Conservation (phyloP, 1,140 invertebrate species). For the Drosophila rufa region DNA sequence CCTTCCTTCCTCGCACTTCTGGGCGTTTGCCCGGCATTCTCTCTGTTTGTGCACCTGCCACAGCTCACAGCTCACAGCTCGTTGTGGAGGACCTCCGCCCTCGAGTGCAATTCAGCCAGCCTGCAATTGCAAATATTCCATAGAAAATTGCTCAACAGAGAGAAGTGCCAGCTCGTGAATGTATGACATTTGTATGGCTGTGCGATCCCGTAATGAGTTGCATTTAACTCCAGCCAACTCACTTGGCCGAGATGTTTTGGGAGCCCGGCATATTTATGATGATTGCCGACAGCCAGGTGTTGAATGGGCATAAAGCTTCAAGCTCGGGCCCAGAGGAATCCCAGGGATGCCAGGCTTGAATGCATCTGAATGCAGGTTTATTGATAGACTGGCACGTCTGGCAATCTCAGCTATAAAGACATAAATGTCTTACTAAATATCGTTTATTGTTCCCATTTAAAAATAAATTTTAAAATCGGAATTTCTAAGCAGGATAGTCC, state of each 20-base stretch:
- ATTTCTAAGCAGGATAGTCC: too few species aligned
- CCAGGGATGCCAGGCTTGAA: constrained; percentile 10
- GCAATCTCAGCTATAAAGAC: neutral
- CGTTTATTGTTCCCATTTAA: neutral
- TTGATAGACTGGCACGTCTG: constrained; percentile 15
- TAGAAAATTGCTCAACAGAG: constrained; percentile 68
- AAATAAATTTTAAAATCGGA: too few species aligned
- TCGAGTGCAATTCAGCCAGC: constrained; percentile 68
- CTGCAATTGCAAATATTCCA: constrained; percentile 74
- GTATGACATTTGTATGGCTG: constrained; percentile 33
- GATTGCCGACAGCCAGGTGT: constrained; percentile 41
- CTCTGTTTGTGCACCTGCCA: constrained; percentile 74
- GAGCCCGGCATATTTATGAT: constrained; percentile 40
- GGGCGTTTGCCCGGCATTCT: constrained; percentile 67
- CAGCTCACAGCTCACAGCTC: constrained; percentile 12
- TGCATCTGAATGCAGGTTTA: constrained; percentile 44
- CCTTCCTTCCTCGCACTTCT: constrained; percentile 18
- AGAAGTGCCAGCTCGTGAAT: constrained; percentile 37
- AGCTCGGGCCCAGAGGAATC: neutral
- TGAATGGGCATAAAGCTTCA: constrained; percentile 31
- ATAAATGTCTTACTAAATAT: neutral
- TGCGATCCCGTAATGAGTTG: constrained; percentile 70
- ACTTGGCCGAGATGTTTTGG: constrained; percentile 44
- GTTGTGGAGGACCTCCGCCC: constrained; percentile 4
- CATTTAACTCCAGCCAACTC: constrained; percentile 62